Conservation (phyloP, 2,113 vertebrate genomes). For the Limnothrissa miodon region DNA sequence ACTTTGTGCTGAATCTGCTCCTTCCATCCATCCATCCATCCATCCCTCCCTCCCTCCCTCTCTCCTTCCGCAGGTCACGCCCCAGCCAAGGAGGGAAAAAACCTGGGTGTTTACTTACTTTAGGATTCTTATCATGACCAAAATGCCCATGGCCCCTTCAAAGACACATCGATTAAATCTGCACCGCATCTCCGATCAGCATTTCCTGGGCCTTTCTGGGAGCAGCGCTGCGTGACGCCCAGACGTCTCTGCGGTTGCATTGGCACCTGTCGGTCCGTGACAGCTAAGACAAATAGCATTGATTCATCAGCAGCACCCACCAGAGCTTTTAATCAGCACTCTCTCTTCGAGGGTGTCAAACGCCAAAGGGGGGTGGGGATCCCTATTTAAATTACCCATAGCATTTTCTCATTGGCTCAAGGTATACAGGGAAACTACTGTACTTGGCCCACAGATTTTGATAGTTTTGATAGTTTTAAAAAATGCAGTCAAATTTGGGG, state of each 20-base stretch:
- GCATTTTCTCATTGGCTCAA: background rate
- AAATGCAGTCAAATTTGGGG: background rate
- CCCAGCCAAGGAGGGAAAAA: conserved; percentile 25
- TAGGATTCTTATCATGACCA: conserved; percentile 55
- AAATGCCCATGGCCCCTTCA: conserved; percentile 60
- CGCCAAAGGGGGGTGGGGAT: background rate
- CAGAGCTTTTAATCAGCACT: conserved; percentile 18
- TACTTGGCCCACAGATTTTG: background rate
- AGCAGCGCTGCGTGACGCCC: background rate
- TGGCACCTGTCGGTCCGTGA: conserved; percentile 11
- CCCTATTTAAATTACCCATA: background rate
- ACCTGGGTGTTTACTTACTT: conserved; percentile 52
- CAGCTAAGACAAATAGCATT: conserved; percentile 30
- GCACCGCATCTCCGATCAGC: conserved; percentile 41
- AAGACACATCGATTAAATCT: conserved; percentile 58
- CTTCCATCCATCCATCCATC: too few species aligned
- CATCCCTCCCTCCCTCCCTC: too few species aligned
- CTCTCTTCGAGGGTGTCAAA: conserved; percentile 7
- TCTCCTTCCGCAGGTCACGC: conserved; percentile 50
- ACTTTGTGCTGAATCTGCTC: conserved; percentile 25
- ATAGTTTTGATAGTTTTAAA: background rate
- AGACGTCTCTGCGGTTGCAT: background rate
- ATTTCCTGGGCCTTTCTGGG: conserved; percentile 33
- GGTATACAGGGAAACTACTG: background rate
- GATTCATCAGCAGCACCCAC: conserved; percentile 29